Percentiles rank a stretch among this genome's conserved stretches.
These are phyloP conservation scores for Pygathrix nemaeus DNA, from an alignment of 2,113 vertebrate species.

Conservation along the genomic window DNA sequence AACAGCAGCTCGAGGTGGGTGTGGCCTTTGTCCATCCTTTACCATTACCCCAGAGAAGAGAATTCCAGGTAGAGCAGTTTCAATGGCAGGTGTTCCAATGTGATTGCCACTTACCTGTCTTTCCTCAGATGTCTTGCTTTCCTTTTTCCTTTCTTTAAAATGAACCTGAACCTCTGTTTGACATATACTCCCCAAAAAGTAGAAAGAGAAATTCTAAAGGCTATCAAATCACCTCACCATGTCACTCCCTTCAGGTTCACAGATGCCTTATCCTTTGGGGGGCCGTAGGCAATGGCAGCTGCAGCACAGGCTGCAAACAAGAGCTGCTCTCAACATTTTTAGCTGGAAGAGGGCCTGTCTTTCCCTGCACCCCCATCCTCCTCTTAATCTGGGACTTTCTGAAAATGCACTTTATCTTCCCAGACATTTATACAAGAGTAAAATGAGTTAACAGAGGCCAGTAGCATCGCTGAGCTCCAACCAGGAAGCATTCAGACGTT, in stretches of 20 bases:
- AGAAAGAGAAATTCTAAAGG: not conserved
- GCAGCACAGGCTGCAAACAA: not conserved
- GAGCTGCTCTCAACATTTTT: not conserved
- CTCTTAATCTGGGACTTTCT: constrained; percentile 58
- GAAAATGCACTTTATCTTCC: constrained; percentile 63
- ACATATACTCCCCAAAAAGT: not conserved
- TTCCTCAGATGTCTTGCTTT: not conserved
- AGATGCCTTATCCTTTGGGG: not conserved
- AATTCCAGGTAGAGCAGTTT: not conserved
- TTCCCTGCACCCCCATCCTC: not conserved
- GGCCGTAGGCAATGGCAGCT: not conserved
- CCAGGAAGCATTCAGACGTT: constrained; percentile 89
- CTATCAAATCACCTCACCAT: not conserved
- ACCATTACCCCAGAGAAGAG: not conserved
- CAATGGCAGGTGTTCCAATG: not conserved
- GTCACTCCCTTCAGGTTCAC: not conserved
- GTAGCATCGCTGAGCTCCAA: constrained; percentile 64
- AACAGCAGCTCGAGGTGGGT: not conserved
- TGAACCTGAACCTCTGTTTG: not conserved
- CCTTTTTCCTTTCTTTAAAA: constrained; percentile 34
- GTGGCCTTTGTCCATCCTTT: not conserved
- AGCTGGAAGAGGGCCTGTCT: not conserved
- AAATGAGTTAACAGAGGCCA: constrained; percentile 66
- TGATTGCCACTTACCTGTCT: not conserved
- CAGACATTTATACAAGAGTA: constrained; percentile 56